Evolutionary conservation across 2,888 invertebrate genomes (phyloP).

Genomic region (Drosophila pseudotalamancana): DNA sequence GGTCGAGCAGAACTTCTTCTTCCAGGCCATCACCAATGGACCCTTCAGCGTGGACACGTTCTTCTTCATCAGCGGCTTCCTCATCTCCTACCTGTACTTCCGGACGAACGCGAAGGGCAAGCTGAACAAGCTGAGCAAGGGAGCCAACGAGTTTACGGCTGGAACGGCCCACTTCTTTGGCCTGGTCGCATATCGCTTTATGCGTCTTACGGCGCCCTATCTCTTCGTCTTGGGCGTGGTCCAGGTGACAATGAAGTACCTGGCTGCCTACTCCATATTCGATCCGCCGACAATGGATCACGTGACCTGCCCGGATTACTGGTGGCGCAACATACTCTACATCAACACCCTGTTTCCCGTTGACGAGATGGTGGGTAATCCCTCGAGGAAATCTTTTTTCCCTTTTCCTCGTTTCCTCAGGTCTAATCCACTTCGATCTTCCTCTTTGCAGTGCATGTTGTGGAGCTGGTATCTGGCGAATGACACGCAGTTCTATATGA

Average conservation of each 20-base stretch:
- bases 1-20: conserved; percentile 91
- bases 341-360: conserved; percentile 94
- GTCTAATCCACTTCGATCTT: too few species aligned
- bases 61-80: conserved; percentile 92
- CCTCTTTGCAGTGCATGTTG: conserved; percentile 90
- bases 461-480: conserved; percentile 97
- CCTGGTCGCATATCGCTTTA: conserved; percentile 90
- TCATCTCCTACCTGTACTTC: conserved; percentile 94
- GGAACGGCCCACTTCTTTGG: conserved; percentile 90
- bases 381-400: not conserved
- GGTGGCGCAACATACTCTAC: conserved; percentile 95
- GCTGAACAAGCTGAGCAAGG: conserved; percentile 88
- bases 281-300: conserved; percentile 93
- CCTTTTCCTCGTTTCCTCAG: not conserved
- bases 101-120: conserved; percentile 91
- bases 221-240: conserved; percentile 93
- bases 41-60: conserved; percentile 93
- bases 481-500: conserved; percentile 93
- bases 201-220: conserved; percentile 92
- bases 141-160: conserved; percentile 87
- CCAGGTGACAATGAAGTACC: conserved; percentile 94
- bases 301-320: conserved; percentile 92
- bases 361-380: conserved; percentile 90
- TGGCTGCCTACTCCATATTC: conserved; percentile 92
- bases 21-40: conserved; percentile 91